phyloP scores from a whole-genome alignment of 2,797 vertebrate species.

The Sarcophilus harrisii region DNA sequence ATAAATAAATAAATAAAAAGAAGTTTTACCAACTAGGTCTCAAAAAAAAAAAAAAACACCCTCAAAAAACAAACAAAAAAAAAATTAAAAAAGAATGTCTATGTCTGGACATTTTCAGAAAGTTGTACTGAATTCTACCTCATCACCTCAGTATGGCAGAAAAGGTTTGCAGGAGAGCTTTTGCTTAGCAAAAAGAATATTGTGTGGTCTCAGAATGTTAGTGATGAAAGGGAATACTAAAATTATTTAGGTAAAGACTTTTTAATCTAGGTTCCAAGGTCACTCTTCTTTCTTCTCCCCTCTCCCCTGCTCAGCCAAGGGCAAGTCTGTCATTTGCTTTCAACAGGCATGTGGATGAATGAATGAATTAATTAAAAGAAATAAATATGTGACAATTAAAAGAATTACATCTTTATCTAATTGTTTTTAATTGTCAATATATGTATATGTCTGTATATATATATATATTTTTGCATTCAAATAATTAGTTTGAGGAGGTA shows the following conservation, averaged over 20 bases:
- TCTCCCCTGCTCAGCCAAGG: not conserved
- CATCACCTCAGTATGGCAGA: not conserved
- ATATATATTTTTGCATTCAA: not conserved
- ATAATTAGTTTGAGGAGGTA: not conserved
- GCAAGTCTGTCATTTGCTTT: not conserved
- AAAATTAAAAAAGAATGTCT: not conserved
- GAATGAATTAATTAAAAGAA: not conserved
- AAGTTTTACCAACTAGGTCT: not conserved
- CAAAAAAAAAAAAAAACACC: no score
- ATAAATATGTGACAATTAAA: not conserved
- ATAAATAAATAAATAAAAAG: not conserved
- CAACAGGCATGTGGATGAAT: not conserved
- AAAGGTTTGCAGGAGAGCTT: not conserved
- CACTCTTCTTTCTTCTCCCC: no score
- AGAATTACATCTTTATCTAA: not conserved
- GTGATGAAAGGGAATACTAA: not conserved
- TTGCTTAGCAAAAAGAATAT: not conserved
- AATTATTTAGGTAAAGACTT: not conserved
- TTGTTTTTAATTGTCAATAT: no score
- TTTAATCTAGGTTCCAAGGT: not conserved
- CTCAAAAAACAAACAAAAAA: no score
- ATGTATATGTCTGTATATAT: no score
- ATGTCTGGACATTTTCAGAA: not conserved
- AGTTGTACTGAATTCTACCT: not conserved
- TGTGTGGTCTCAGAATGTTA: not conserved